These are phyloP conservation scores for Coelogynopora nodosa DNA, from an alignment of 2,888 invertebrate species.

Conservation along the genomic window DNA sequence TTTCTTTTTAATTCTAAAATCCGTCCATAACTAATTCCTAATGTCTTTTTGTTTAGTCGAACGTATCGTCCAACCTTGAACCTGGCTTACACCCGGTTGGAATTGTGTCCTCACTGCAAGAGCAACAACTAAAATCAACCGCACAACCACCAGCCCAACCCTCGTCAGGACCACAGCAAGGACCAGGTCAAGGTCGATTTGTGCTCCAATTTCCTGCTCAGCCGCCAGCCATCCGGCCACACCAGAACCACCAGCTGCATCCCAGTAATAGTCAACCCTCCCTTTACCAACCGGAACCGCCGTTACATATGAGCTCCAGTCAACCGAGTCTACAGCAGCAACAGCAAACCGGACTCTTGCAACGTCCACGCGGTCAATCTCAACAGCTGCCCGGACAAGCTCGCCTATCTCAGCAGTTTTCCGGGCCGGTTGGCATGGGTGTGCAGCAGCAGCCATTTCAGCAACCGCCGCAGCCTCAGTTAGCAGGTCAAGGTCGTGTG, in stretches of 20 bases:
- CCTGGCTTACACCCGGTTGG: too few relatives aligned
- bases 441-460: too few relatives aligned
- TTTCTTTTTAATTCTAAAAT: too few relatives aligned
- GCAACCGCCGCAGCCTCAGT: too few relatives aligned
- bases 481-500: background rate
- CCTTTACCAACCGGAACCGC: background rate
- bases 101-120: background rate
- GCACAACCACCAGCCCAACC: background rate
- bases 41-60: too few relatives aligned
- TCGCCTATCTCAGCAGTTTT: too few relatives aligned
- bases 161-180: background rate
- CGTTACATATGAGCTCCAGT: background rate
- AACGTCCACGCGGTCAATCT: background rate
- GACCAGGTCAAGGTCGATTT: background rate
- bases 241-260: background rate
- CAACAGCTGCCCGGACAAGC: background rate
- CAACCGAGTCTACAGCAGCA: background rate
- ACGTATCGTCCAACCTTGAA: too few relatives aligned
- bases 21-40: too few relatives aligned
- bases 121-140: background rate
- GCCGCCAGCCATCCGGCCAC: background rate
- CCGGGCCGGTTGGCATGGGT: too few relatives aligned
- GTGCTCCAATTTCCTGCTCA: background rate
- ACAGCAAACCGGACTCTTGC: background rate
- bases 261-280: background rate